These are phyloP conservation scores for Fulmarus glacialis DNA, from an alignment of 2,113 vertebrate genomes.

Conservation along the genomic window DNA sequence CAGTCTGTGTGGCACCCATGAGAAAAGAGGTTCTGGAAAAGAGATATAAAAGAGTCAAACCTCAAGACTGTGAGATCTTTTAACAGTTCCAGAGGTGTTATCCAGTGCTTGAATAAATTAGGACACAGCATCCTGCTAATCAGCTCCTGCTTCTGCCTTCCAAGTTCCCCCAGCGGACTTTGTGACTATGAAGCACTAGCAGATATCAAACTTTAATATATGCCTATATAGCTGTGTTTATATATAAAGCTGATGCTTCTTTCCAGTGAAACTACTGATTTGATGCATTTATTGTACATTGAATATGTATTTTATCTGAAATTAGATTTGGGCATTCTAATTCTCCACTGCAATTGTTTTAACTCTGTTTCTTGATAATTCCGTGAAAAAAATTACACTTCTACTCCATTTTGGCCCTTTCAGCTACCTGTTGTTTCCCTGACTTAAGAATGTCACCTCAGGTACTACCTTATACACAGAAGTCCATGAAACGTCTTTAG, in stretches of 20 bases:
- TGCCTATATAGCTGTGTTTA: not conserved
- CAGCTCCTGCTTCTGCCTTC: not conserved
- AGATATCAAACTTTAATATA: not conserved
- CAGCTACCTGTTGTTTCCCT: not conserved
- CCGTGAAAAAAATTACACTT: not conserved
- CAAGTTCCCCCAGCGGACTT: not conserved
- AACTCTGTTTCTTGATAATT: not conserved
- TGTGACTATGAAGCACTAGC: not conserved
- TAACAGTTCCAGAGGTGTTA: not conserved
- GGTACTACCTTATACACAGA: not conserved
- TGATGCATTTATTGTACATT: not conserved
- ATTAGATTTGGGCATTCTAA: not conserved
- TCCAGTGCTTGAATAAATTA: not conserved
- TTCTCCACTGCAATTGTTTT: not conserved
- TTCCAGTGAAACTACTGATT: not conserved
- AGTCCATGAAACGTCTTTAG: accelerated
- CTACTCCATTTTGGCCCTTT: not conserved
- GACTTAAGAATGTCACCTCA: not conserved
- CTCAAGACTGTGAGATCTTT: not conserved
- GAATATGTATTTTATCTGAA: not conserved
- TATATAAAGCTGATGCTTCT: not conserved
- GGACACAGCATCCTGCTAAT: not conserved
- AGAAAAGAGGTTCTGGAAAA: not conserved
- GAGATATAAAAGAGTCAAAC: not conserved
- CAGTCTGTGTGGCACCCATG: not conserved